Conservation (phyloP, 2,797 vertebrate species). For the Lagorchestes hirsutus region DNA sequence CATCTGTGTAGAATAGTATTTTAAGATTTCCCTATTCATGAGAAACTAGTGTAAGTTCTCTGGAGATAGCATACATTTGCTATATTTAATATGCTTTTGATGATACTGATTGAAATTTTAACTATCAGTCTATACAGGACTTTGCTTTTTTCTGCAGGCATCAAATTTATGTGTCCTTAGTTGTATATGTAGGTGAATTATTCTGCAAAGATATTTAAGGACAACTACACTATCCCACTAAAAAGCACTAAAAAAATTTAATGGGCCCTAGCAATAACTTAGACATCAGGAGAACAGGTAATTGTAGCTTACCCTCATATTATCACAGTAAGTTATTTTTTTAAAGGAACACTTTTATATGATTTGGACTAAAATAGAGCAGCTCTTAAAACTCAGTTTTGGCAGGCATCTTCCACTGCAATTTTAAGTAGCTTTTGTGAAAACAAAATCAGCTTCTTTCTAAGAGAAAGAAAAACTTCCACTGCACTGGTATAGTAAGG, state of each 20-base stretch:
- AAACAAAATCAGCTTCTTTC: conserved; percentile 66
- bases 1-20: neutral
- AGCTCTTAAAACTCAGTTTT: conserved; percentile 65
- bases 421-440: conserved; percentile 69
- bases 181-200: neutral
- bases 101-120: conserved; percentile 21
- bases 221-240: neutral
- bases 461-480: conserved; percentile 11
- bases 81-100: neutral
- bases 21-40: neutral
- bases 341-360: conserved; percentile 50
- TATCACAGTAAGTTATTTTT: conserved; percentile 59
- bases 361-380: conserved; percentile 36
- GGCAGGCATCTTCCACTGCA: conserved; percentile 8
- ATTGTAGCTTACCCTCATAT: neutral
- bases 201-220: neutral
- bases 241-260: neutral
- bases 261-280: neutral
- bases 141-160: neutral
- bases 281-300: conserved; percentile 20
- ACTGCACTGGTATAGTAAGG: neutral
- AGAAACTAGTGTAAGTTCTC: neutral
- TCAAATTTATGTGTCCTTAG: neutral
- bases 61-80: neutral
- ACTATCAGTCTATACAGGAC: neutral